These are phyloP conservation scores for Campoletis raptor DNA, from an alignment of 2,888 invertebrate genomes.

Conservation along the genomic window DNA sequence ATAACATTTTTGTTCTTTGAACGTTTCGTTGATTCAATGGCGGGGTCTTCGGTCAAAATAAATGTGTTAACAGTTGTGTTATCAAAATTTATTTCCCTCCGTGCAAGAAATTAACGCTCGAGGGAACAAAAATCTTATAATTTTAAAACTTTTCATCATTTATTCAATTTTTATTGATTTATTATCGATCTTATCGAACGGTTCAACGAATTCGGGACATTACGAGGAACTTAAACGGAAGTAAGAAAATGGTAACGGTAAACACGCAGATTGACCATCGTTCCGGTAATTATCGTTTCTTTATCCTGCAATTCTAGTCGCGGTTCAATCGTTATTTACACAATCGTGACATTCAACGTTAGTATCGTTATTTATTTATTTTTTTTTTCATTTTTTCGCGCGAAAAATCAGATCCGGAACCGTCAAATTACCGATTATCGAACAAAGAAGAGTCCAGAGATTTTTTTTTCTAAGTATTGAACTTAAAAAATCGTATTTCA, in stretches of 20 bases:
- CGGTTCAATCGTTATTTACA: neutral
- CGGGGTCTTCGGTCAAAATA: no score
- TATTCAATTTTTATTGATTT: neutral
- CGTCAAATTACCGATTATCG: neutral
- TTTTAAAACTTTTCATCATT: no score
- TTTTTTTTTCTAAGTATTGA: slow-evolving; percentile 22
- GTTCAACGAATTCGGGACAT: neutral
- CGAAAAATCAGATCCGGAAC: slow-evolving; percentile 21
- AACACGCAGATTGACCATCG: neutral
- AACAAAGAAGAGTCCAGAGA: slow-evolving; percentile 1
- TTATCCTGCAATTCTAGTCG: neutral
- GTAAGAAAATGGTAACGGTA: slow-evolving; percentile 22
- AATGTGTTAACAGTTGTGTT: no score
- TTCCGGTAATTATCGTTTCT: slow-evolving; percentile 4
- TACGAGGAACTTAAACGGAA: neutral
- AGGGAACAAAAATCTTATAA: neutral
- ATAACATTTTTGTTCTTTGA: no score
- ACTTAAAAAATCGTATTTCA: neutral
- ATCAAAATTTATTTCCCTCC: no score
- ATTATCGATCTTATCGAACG: neutral
- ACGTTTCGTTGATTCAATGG: no score
- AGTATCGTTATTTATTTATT: neutral
- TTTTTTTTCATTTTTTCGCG: neutral
- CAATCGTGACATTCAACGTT: neutral
- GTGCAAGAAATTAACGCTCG: neutral